Conservation (phyloP, 1,140 invertebrate genomes). For the Colletes latitarsis region DNA sequence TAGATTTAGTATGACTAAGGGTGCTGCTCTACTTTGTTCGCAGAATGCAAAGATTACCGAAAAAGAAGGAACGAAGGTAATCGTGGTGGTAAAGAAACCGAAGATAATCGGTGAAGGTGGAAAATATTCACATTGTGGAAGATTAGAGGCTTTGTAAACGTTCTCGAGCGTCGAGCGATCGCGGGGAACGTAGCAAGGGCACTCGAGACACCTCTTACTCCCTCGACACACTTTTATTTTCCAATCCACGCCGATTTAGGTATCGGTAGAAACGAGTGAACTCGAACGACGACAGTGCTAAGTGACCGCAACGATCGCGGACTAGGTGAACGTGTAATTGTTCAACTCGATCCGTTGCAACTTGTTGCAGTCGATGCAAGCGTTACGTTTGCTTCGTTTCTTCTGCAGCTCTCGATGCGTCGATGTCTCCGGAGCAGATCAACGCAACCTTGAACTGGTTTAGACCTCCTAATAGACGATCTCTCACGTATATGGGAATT, state of each 20-base stretch:
- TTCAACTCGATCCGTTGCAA: background rate
- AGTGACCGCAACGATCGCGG: background rate
- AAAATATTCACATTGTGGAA: background rate
- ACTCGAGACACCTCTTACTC: slow-evolving; percentile 24
- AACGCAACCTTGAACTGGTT: slow-evolving; percentile 34
- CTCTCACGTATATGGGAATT: too few relatives aligned
- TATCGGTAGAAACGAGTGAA: slow-evolving; percentile 47
- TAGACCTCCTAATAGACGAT: background rate
- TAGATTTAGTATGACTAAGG: too few relatives aligned
- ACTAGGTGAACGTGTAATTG: slow-evolving; percentile 35
- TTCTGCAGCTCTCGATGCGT: background rate
- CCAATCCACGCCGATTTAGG: slow-evolving; percentile 65
- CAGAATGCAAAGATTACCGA: background rate
- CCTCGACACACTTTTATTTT: slow-evolving; percentile 54
- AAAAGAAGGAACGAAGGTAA: background rate
- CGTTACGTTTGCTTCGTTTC: slow-evolving; percentile 2
- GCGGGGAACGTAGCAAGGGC: slow-evolving; percentile 42
- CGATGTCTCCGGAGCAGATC: background rate
- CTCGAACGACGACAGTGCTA: background rate
- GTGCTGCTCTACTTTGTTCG: background rate
- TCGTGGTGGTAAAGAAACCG: too few relatives aligned
- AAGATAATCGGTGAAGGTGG: background rate
- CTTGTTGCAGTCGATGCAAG: background rate
- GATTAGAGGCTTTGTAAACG: background rate
- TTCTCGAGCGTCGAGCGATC: background rate